Evolutionary conservation across 2,797 vertebrate species (phyloP).

Genomic region (Acanthis flammea): DNA sequence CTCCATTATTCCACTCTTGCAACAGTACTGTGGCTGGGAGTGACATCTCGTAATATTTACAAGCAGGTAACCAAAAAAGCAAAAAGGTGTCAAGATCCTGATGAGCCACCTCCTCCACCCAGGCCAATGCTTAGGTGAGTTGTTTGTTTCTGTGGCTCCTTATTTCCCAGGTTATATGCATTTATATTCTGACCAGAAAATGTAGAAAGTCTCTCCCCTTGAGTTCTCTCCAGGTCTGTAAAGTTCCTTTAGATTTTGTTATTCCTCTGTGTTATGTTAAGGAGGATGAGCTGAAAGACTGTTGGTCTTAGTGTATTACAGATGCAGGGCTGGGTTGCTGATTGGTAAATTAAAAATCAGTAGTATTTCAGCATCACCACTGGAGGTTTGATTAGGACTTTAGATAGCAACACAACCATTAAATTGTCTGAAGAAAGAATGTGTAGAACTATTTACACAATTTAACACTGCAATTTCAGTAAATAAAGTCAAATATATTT

Average conservation of each 20-base stretch:
- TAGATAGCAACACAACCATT: not conserved
- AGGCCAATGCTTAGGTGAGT: constrained; percentile 94
- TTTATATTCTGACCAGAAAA: not conserved
- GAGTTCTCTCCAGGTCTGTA: not conserved
- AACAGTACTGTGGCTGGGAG: constrained; percentile 92
- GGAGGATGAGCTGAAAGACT: not conserved
- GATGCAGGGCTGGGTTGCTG: not conserved
- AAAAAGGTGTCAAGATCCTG: constrained; percentile 92
- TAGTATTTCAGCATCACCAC: not conserved
- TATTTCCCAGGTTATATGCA: not conserved
- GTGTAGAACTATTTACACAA: not conserved
- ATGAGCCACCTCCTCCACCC: constrained; percentile 91
- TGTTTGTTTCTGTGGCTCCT: not conserved
- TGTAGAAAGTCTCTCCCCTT: not conserved
- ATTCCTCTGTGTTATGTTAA: not conserved
- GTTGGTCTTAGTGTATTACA: not conserved
- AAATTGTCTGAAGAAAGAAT: not conserved
- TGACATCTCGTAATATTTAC: constrained; percentile 96
- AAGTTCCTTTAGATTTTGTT: not conserved
- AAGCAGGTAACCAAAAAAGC: constrained; percentile 95
- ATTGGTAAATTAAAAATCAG: not conserved
- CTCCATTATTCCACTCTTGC: constrained; percentile 96
- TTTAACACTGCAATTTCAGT: not conserved
- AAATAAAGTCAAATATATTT: not conserved
- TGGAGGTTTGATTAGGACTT: not conserved